phyloP scores from a whole-genome alignment of 1,140 invertebrate genomes.

The Leptopilina boulardi region DNA sequence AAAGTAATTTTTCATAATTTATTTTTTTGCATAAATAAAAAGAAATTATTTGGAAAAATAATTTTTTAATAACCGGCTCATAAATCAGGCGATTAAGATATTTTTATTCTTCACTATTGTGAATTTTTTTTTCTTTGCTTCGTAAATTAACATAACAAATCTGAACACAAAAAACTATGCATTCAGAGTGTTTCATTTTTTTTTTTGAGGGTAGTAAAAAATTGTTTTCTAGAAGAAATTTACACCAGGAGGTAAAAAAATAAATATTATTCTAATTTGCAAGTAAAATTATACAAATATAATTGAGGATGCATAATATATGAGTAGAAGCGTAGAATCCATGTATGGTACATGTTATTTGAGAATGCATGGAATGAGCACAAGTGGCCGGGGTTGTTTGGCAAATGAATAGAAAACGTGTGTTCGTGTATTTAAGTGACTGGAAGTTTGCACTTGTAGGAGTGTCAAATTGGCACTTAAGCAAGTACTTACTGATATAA shows the following conservation, averaged over 20 bases:
- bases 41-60: too few relatives aligned
- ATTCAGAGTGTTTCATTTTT: neutral
- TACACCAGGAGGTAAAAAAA: neutral
- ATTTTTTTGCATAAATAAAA: too few relatives aligned
- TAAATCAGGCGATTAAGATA: too few relatives aligned
- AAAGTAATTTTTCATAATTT: too few relatives aligned
- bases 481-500: neutral
- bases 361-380: neutral
- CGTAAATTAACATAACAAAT: too few relatives aligned
- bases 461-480: neutral
- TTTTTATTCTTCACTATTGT: too few relatives aligned
- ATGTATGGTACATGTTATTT: neutral
- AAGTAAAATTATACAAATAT: neutral
- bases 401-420: neutral
- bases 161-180: neutral
- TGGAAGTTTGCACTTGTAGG: neutral
- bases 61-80: too few relatives aligned
- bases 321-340: too few relatives aligned
- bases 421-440: constrained; percentile 5
- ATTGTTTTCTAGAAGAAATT: neutral
- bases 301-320: constrained; percentile 5
- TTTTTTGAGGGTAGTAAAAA: neutral
- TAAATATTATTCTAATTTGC: neutral
- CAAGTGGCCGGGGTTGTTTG: neutral
- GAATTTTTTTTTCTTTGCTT: too few relatives aligned